Evolutionary conservation across 2,888 invertebrate genomes (phyloP).

Genomic region (Trachelus tabidus): DNA sequence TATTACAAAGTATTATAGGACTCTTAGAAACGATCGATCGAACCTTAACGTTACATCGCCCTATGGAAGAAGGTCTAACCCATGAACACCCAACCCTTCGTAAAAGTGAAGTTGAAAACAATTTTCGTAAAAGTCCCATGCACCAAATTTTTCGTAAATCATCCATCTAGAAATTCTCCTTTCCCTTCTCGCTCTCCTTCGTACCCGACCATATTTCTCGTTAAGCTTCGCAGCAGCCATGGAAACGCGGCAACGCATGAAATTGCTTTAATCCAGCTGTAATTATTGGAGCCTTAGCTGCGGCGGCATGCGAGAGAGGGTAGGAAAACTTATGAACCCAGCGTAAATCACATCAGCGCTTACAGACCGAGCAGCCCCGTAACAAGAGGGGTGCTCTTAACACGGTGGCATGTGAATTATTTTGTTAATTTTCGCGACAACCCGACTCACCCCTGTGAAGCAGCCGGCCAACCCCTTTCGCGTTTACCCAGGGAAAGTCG

Average conservation of each 20-base stretch:
- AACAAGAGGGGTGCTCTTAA: constrained; percentile 10
- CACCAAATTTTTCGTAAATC: not conserved
- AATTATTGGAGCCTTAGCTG: constrained; percentile 26
- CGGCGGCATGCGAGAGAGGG: constrained; percentile 20
- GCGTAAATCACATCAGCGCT: not conserved
- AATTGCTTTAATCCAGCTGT: constrained; percentile 28
- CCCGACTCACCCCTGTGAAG: constrained; percentile 6
- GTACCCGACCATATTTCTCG: not conserved
- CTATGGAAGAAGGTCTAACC: not conserved
- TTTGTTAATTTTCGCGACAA: constrained; percentile 37
- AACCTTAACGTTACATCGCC: not conserved
- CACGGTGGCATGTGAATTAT: constrained; percentile 41
- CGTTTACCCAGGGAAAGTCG: not conserved
- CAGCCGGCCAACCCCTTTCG: not conserved
- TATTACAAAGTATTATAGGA: not conserved
- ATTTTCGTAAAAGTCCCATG: not conserved
- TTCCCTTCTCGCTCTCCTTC: not conserved
- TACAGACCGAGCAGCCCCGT: constrained; percentile 6
- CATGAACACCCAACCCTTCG: not conserved
- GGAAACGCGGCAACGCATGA: constrained; percentile 17
- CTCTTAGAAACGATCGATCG: not conserved
- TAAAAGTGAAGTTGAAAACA: not conserved
- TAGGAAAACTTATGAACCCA: constrained; percentile 8
- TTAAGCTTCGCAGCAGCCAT: not conserved
- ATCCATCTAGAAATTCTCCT: not conserved